Percentiles rank a stretch among this genome's conserved stretches.
Evolutionary conservation across 1,140 invertebrate genomes (phyloP).

Genomic region (Triops longicaudatus): DNA sequence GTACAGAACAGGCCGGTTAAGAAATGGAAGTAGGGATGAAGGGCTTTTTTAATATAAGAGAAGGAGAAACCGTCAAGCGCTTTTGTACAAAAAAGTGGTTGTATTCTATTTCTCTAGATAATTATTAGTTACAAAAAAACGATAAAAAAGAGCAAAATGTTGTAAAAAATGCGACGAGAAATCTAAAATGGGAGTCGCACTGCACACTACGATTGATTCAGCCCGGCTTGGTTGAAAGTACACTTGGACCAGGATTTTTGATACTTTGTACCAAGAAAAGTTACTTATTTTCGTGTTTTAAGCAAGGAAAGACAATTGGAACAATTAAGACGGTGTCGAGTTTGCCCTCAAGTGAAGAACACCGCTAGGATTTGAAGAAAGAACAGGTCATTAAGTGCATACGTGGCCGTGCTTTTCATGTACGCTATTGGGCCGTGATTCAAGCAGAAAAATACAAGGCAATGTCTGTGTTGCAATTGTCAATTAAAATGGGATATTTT

Average conservation of each 20-base stretch:
- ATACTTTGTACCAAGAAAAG: constrained; percentile 12
- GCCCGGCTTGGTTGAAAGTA: background rate
- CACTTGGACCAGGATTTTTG: background rate
- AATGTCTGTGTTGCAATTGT: constrained; percentile 7
- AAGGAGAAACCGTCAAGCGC: constrained; percentile 1
- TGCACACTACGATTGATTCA: background rate
- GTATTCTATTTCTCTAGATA: constrained; percentile 15
- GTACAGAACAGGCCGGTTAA: background rate
- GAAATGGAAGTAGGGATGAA: background rate
- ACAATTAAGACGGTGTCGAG: background rate
- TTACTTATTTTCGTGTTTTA: background rate
- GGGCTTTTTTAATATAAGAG: background rate
- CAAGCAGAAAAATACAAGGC: background rate
- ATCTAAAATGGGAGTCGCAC: background rate
- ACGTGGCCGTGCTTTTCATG: background rate
- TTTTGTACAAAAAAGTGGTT: constrained; percentile 13
- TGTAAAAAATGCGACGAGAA: background rate
- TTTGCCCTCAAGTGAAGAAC: background rate
- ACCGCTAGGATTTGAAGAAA: background rate
- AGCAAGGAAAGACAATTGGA: background rate
- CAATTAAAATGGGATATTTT: background rate
- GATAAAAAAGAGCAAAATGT: background rate
- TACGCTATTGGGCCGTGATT: background rate
- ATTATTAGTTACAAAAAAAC: background rate
- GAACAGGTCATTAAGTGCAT: background rate